phyloP scores from a whole-genome alignment of 1,140 invertebrate genomes.

The Cherax destructor region DNA sequence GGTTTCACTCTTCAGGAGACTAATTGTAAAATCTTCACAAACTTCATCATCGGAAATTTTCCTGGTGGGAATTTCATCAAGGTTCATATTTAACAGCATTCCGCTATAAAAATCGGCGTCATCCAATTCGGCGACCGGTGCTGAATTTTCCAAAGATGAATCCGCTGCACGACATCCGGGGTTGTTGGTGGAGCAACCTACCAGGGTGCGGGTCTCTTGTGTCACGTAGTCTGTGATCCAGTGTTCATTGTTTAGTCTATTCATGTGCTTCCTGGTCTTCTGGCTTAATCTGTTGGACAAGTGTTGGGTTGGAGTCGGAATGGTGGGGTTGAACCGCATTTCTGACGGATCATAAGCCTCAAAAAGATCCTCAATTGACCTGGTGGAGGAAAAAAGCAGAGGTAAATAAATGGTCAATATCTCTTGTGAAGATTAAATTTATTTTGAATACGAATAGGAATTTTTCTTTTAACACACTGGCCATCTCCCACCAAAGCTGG shows the following conservation, averaged over 20 bases:
- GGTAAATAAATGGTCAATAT: background rate
- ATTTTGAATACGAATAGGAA: too few relatives aligned
- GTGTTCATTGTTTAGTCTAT: background rate
- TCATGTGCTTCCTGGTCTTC: background rate
- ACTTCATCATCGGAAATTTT: background rate
- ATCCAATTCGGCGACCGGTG: background rate
- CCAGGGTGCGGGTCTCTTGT: background rate
- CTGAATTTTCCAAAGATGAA: background rate
- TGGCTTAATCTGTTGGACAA: background rate
- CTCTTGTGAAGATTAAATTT: too few relatives aligned
- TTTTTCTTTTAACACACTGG: too few relatives aligned
- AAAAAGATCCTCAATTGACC: slow-evolving; percentile 44
- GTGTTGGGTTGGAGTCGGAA: slow-evolving; percentile 31
- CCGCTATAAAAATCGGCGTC: slow-evolving; percentile 20
- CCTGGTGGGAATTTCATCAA: background rate
- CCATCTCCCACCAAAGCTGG: too few relatives aligned
- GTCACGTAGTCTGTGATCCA: slow-evolving; percentile 42
- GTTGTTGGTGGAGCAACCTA: background rate
- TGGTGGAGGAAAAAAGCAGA: background rate
- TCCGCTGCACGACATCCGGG: background rate
- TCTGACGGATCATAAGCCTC: slow-evolving; percentile 24
- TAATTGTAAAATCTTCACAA: slow-evolving; percentile 13
- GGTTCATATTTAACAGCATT: slow-evolving; percentile 38
- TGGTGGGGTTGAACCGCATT: slow-evolving; percentile 61
- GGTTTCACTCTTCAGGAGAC: slow-evolving; percentile 1